Base-by-base conservation (phyloP, 1,140 invertebrate species). In the Nixonia krombeini region DNA sequence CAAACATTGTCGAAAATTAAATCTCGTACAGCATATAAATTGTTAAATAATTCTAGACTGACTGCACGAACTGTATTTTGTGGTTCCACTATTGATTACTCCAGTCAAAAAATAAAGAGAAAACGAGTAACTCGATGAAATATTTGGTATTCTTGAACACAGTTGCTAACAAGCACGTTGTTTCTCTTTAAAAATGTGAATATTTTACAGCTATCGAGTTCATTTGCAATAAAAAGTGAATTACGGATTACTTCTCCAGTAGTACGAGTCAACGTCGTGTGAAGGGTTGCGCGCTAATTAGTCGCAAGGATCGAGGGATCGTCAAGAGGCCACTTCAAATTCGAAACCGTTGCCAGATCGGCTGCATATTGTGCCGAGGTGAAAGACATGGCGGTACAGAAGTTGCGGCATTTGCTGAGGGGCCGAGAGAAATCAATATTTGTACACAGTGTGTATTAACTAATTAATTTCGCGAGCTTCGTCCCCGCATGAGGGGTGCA, bases 231-330 rank as follows among this genome's bases (percentile, higher is more conserved):
- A 26, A 4, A 26, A 55, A 59, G 40, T 63, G n/a, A n/a, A n/a
- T n/a, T n/a, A n/a, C n/a, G n/a, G n/a, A n/a, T n/a, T n/a, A 47
- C 42, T 33, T 52, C n/a, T 53, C 45, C 33, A 62, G 42, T 37
- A 47, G 31, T 18, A 28, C 16, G 8, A 23, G 58, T 25, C 53
- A 49, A 53, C 42, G 58, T 52, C n/a, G 49, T 23, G 42, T 41
- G 26, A n/a, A n/a, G n/a, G n/a, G n/a, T n/a, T n/a, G 47, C 47
- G 49, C 31, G 42, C 52, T 64, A 64, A 64, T 64, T 64, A 64
- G 52, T n/a, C n/a, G n/a, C n/a, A n/a, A n/a, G n/a, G n/a, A n/a
- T 56, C 33, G 52, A 45, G 38, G 31, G 45, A 64, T 37, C 46
- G 61, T 44, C 26, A 44, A 63, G 59, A 53, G 59, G 51, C 45